These are phyloP conservation scores for Nyctereutes procyonoides DNA, from an alignment of 2,113 vertebrate species.

Conservation along the genomic window DNA sequence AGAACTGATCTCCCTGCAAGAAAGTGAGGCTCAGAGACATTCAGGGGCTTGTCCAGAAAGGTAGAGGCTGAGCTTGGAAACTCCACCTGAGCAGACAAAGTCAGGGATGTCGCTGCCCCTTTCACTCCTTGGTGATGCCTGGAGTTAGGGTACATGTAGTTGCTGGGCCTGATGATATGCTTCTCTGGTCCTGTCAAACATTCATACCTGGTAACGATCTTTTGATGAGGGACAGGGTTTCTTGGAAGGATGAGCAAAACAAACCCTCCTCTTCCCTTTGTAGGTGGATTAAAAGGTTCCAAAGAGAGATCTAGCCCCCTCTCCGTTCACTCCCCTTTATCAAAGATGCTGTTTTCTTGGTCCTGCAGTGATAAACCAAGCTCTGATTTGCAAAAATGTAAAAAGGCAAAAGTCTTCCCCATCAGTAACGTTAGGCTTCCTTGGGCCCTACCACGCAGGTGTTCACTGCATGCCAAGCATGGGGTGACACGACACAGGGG, in stretches of 20 bases:
- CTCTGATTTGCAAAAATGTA: not conserved
- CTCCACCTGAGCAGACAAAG: not conserved
- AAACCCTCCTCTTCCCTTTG: not conserved
- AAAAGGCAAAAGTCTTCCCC: not conserved
- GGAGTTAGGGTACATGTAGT: not conserved
- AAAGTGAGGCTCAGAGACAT: not conserved
- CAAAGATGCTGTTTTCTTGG: not conserved
- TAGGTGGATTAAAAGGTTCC: not conserved
- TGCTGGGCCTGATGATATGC: not conserved
- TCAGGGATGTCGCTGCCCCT: accelerated
- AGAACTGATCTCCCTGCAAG: not conserved
- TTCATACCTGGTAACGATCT: not conserved
- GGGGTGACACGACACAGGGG: not conserved
- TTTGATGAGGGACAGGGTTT: not conserved
- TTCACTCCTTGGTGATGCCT: not conserved
- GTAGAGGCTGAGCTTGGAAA: not conserved
- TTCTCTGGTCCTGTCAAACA: not conserved
- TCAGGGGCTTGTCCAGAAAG: not conserved
- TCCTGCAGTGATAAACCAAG: not conserved
- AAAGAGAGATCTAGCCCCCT: not conserved
- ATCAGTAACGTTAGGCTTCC: not conserved
- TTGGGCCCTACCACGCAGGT: accelerated
- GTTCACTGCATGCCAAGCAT: not conserved
- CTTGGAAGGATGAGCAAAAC: not conserved
- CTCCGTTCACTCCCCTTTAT: not conserved